Conservation (phyloP, 2,113 vertebrate species). For the Strigops habroptila region DNA sequence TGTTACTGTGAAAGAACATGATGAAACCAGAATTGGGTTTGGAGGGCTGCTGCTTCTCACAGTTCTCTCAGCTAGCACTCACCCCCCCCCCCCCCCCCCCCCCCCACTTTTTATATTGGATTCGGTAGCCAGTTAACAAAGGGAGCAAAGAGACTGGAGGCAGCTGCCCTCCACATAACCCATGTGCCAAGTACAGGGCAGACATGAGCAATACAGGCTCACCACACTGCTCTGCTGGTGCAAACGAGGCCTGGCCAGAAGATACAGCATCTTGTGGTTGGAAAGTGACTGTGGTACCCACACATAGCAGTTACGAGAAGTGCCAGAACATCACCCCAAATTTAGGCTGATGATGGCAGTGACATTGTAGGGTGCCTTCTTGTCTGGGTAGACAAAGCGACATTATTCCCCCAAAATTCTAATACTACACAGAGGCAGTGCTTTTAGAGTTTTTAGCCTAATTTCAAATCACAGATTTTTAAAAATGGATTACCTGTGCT, state of each 20-base stretch:
- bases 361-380: background rate
- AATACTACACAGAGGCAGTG: background rate
- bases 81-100: rapidly evolving
- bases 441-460: background rate
- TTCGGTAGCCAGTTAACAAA: background rate
- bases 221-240: background rate
- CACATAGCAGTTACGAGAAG: background rate
- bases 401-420: background rate
- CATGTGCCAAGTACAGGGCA: background rate
- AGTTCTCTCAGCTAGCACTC: background rate
- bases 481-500: background rate
- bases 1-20: background rate
- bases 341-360: background rate
- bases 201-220: background rate
- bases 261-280: background rate
- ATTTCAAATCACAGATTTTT: background rate
- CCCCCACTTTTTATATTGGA: background rate
- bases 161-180: background rate
- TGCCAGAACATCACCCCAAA: background rate
- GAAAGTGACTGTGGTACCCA: background rate
- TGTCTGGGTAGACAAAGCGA: background rate
- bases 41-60: background rate
- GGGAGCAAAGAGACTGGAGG: background rate
- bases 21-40: background rate
- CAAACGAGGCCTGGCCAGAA: background rate